These are phyloP conservation scores for Colaptes auratus DNA, from an alignment of 2,113 vertebrate species.

Conservation along the genomic window DNA sequence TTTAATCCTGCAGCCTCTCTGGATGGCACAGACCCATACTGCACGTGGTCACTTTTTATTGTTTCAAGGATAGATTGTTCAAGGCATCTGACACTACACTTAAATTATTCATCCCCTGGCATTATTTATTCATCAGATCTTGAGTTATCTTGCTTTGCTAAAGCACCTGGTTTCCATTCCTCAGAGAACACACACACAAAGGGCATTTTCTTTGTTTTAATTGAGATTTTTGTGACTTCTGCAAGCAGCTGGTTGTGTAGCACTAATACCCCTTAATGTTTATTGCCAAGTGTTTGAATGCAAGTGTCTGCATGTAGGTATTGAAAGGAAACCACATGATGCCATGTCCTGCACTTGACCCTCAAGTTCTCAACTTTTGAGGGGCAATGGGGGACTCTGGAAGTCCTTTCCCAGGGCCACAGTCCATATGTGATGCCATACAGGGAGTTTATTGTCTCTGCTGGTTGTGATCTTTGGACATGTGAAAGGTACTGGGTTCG, in stretches of 20 bases:
- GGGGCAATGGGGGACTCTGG: rapidly evolving
- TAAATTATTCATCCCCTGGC: slow-evolving; percentile 76
- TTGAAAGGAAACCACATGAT: not conserved
- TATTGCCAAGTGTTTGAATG: not conserved
- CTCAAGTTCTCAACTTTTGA: not conserved
- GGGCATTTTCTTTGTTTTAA: slow-evolving; percentile 12
- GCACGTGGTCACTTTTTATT: slow-evolving; percentile 48
- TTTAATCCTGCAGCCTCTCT: not conserved
- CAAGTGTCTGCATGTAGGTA: not conserved
- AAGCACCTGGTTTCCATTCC: slow-evolving; percentile 60
- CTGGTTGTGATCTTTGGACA: not conserved
- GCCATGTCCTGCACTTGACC: not conserved
- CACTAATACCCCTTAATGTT: not conserved
- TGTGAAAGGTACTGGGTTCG: not conserved
- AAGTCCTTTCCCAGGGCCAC: not conserved
- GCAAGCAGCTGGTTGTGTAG: not conserved
- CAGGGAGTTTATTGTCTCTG: not conserved
- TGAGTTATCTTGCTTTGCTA: slow-evolving; percentile 65
- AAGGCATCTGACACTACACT: slow-evolving; percentile 52
- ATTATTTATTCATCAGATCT: slow-evolving; percentile 80
- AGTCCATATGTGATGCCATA: rapidly evolving
- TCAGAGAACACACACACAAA: not conserved
- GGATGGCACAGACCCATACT: not conserved
- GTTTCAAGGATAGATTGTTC: slow-evolving; percentile 72
- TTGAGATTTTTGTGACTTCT: not conserved